Base-by-base conservation (phyloP, 2,113 vertebrate species). In the Lepus timidus region DNA sequence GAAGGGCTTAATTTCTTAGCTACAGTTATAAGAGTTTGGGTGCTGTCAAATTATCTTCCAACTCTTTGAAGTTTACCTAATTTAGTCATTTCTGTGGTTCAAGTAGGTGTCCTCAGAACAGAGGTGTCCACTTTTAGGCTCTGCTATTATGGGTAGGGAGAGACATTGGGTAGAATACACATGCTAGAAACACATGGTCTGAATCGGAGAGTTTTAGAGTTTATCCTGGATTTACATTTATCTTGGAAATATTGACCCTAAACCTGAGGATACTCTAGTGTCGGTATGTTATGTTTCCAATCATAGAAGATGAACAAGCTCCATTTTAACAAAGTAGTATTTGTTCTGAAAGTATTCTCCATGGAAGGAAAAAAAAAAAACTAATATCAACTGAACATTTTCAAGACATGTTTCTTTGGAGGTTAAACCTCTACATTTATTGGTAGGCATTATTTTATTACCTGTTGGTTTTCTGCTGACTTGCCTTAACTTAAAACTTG, bases 371-470 rank as follows among this genome's bases (percentile, higher is more conserved):
- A 90, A 58, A 75, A 81, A 33, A 67, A 79, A 90, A 75, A 81
- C 27, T 16, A 29, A 61, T 88, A 88, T 83, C 31, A 83, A 29
- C 23, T 25, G n/a, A 94, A 9, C 7, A 55, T 67, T 93, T 94
- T 87, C 10, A 91, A 76, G n/a, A 89, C 22, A 80, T 58, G 23
- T 84, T 71, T 83, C 29, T 78, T 91, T 95, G 49, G 73, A 90
- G 19, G 39, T 68, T 84, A 70, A 93, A 80, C 9, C 16, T 88
- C 39, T 83, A 39, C 16, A 33, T 62, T 81, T 80, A 36, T 16
- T 29, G 51, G 49, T 75, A 62, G 0, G 33, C 5, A 70, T 65
- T 11, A 36, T 68, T 96, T 90, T 81, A 25, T 93, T 94, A 80
- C 29, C 31, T 78, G 31, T 4, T 68, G 31, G 3, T 25, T 87